Base-by-base conservation (phyloP, 2,888 invertebrate genomes). In the Habroteleia sp. region DNA sequence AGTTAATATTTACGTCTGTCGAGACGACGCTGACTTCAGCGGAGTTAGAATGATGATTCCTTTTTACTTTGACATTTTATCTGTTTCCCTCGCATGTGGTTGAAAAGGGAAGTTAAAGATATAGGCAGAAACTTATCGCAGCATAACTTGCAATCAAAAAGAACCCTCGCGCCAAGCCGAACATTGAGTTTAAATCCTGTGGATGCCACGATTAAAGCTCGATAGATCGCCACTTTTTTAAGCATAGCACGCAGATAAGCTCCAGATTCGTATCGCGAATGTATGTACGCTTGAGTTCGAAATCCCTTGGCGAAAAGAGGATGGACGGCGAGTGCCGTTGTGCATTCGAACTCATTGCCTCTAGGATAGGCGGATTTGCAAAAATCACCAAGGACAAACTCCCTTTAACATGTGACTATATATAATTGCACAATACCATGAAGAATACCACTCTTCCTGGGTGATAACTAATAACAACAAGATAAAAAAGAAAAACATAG, bases 161-260 rank as follows among this genome's bases (percentile, higher is more conserved):
- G 63, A 33, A 50, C 62, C 62, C 63, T 44, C 20, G 31, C 20
- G 4, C 14, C 13, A 20, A 46, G n/a, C 16, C n/a, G 52, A 42
- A 25, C 65, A 60, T 29, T 29, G 65, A 52, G 60, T 62, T 66
- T 68, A 71, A 71, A 74, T 77, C 78, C 78, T 72, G 73, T 41
- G 77, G 76, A 74, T 74, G 35, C 56, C 56, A 35, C 60, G 77
- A 73, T 75, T 75, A 77, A 73, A 77, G 75, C 66, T 71, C 69
- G 75, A 75, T 77, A 65, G 75, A 75, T 65, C 77, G 72, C 39
- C 44, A 58, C 69, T 69, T 75, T 75, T 77, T 69, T 50, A 39
- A 72, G 29, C 72, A 41, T 35, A 42, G 54, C 5, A 8, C 29
- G 54, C 39, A 44, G 56, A 65, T 74, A 74, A 76, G 74, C 69